phyloP scores from a whole-genome alignment of 2,888 invertebrate genomes.

The Axea sp. region DNA sequence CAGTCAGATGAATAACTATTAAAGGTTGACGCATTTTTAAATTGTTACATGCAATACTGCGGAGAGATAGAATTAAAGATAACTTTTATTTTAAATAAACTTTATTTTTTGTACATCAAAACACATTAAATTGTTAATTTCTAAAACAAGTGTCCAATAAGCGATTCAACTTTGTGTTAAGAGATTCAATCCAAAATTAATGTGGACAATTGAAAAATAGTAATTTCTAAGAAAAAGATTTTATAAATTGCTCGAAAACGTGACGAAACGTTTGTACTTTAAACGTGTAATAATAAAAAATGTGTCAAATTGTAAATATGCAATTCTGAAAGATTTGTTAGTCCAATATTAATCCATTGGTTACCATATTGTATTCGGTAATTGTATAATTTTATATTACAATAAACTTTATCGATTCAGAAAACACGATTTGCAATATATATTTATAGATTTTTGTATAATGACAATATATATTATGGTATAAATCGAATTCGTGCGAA shows the following conservation, averaged over 20 bases:
- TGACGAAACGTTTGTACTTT: constrained; percentile 17
- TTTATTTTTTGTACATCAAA: constrained; percentile 30
- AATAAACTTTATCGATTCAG: constrained; percentile 14
- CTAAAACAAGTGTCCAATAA: constrained; percentile 3
- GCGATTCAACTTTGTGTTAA: not conserved
- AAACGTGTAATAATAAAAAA: constrained; percentile 6
- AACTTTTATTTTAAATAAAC: constrained; percentile 5
- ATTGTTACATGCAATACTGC: too few relatives aligned
- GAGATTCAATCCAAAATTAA: too few relatives aligned
- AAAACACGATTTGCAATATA: constrained; percentile 10
- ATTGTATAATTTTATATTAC: constrained; percentile 1
- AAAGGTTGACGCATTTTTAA: too few relatives aligned
- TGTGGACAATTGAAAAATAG: too few relatives aligned
- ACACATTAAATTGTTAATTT: too few relatives aligned
- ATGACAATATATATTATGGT: not conserved
- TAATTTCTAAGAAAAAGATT: not conserved
- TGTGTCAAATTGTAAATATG: constrained; percentile 4
- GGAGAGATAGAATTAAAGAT: too few relatives aligned
- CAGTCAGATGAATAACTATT: too few relatives aligned
- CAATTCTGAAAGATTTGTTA: constrained; percentile 2
- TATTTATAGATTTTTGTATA: not conserved
- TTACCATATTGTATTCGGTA: too few relatives aligned
- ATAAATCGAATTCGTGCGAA: constrained; percentile 1
- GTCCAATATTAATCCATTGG: not conserved
- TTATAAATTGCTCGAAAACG: constrained; percentile 25